These are phyloP conservation scores for Drosophila rufa DNA, from an alignment of 1,140 invertebrate genomes.

Conservation along the genomic window DNA sequence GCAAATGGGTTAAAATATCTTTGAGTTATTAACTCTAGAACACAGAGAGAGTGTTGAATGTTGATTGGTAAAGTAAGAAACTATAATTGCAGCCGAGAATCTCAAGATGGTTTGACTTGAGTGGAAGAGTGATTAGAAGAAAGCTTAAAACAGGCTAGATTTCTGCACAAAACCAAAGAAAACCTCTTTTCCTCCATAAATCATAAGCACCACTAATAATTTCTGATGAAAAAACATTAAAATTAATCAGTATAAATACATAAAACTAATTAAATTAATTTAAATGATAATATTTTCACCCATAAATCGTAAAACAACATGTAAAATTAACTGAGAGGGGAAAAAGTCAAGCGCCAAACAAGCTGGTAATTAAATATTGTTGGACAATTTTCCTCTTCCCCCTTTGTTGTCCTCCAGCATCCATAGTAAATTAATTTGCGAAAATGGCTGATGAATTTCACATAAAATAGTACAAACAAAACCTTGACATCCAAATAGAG, in stretches of 20 bases:
- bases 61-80: constrained; percentile 30
- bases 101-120: constrained; percentile 2
- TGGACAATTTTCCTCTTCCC: constrained; percentile 1
- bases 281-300: neutral
- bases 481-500: constrained; percentile 36
- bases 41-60: constrained; percentile 22
- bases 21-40: constrained; percentile 45
- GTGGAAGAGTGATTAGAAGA: constrained; percentile 2
- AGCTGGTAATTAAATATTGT: constrained; percentile 29
- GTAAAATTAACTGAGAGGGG: neutral
- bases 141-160: neutral
- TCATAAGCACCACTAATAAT: neutral
- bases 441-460: constrained; percentile 30
- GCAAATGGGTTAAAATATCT: constrained; percentile 63
- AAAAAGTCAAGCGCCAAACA: constrained; percentile 1
- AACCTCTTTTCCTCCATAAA: neutral
- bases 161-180: neutral
- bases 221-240: neutral
- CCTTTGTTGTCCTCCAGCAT: constrained; percentile 18
- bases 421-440: constrained; percentile 36
- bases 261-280: constrained; percentile 5
- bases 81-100: constrained; percentile 28
- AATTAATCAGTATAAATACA: neutral
- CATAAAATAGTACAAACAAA: constrained; percentile 31
- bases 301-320: constrained; percentile 15